phyloP scores from a whole-genome alignment of 2,797 vertebrate species.

The Peromyscus nudipes region DNA sequence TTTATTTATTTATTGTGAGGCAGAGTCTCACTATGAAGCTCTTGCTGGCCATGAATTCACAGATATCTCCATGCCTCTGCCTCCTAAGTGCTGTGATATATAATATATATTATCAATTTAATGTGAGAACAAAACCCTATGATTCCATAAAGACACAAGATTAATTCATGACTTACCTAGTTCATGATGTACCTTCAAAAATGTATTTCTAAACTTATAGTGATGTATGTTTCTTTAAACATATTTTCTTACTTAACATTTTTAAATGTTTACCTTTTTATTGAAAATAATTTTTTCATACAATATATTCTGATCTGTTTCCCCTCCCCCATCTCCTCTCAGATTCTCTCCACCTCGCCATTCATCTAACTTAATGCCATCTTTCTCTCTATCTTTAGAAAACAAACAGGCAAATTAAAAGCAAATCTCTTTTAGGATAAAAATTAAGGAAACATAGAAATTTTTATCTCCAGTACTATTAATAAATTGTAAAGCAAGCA shows the following conservation, averaged over 20 bases:
- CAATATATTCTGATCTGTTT: not conserved
- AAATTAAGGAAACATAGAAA: constrained; percentile 22
- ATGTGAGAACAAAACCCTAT: constrained; percentile 29
- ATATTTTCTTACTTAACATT: constrained; percentile 61
- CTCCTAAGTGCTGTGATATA: not conserved
- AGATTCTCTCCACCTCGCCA: not conserved
- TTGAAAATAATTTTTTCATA: not conserved
- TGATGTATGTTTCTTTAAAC: constrained; percentile 56
- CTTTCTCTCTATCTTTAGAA: not conserved
- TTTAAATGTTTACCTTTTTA: not conserved
- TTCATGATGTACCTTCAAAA: constrained; percentile 40
- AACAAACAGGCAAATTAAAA: not conserved
- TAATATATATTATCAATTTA: constrained; percentile 51
- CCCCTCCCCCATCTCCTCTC: not conserved
- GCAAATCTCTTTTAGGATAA: not conserved
- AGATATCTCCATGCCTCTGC: not conserved
- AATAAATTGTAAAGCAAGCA: constrained; percentile 48
- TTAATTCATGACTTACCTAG: constrained; percentile 62
- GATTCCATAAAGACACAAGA: constrained; percentile 50
- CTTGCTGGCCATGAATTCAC: not conserved
- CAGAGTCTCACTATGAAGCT: not conserved
- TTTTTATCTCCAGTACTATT: constrained; percentile 57
- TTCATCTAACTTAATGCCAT: not conserved
- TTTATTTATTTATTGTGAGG: not conserved
- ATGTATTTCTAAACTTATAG: constrained; percentile 41